A percentile compares a stretch with the other conserved stretches of the same genome.
Conservation (phyloP, 2,888 invertebrate species). For the Anticlea derivata region DNA sequence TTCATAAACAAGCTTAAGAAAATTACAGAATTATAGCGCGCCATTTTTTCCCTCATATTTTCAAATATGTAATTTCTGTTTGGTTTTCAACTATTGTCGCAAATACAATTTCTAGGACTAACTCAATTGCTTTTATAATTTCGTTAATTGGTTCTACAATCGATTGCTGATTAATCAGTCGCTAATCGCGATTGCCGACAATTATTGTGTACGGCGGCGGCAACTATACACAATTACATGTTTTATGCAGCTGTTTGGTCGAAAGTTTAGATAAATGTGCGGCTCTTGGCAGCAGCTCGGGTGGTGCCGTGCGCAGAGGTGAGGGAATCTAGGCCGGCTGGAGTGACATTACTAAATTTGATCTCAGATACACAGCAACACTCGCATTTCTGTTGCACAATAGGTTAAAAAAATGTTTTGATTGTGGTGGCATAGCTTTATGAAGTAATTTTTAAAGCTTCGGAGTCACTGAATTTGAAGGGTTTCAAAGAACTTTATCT, state of each 20-base stretch:
- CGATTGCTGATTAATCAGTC: conserved; percentile 4
- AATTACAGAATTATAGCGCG: conserved; percentile 8
- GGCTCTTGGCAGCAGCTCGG: conserved; percentile 66
- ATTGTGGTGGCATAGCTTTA: conserved; percentile 23
- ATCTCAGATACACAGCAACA: conserved; percentile 73
- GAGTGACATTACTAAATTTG: conserved; percentile 83
- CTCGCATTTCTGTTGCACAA: conserved; percentile 40
- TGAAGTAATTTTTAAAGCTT: conserved; percentile 3
- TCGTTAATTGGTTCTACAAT: neutral
- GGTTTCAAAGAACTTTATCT: too few relatives aligned
- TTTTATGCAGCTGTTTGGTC: conserved; percentile 32
- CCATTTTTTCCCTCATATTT: conserved; percentile 9
- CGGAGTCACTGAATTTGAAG: too few relatives aligned
- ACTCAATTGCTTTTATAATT: neutral
- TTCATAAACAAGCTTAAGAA: conserved; percentile 25
- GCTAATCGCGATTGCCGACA: neutral
- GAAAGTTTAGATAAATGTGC: conserved; percentile 41
- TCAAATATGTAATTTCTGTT: conserved; percentile 10
- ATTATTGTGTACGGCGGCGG: conserved; percentile 15
- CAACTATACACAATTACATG: conserved; percentile 28
- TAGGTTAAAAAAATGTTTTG: conserved; percentile 27
- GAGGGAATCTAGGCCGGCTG: conserved; percentile 80
- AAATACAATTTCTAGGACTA: conserved; percentile 5
- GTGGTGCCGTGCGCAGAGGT: conserved; percentile 80
- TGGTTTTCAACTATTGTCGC: neutral